Conservation (phyloP, 1,140 invertebrate species). For the Parasteatoda tepidariorum region DNA sequence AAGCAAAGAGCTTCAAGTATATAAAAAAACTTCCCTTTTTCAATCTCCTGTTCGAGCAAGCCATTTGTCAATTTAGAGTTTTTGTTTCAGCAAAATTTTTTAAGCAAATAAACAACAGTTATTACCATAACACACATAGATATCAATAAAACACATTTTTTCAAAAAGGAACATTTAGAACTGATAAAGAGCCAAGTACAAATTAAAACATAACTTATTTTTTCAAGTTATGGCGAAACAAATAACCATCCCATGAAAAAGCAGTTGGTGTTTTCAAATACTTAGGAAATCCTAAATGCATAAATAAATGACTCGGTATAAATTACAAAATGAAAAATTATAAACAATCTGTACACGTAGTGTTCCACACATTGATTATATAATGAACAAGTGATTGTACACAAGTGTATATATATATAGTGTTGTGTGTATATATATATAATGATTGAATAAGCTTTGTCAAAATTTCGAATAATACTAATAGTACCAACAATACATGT, state of each 20-base stretch:
- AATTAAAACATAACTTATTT: background rate
- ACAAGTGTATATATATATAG: constrained; percentile 51
- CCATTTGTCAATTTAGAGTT: background rate
- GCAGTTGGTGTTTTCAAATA: too few relatives aligned
- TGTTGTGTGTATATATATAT: constrained; percentile 29
- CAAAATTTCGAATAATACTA: constrained; percentile 29
- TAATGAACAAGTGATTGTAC: constrained; percentile 58
- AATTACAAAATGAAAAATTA: constrained; percentile 18
- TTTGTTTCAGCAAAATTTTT: too few relatives aligned
- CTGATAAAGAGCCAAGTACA: background rate
- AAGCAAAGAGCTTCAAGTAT: constrained; percentile 38
- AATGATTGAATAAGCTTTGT: constrained; percentile 36
- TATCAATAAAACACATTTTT: background rate
- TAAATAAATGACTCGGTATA: constrained; percentile 23
- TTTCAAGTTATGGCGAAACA: background rate
- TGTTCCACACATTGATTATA: constrained; percentile 45
- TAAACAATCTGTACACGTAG: constrained; percentile 48
- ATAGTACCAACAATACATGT: constrained; percentile 45
- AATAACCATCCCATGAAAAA: too few relatives aligned
- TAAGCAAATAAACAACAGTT: constrained; percentile 14
- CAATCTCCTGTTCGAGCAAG: background rate
- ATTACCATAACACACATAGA: background rate
- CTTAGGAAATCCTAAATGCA: background rate
- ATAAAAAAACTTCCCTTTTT: constrained; percentile 9
- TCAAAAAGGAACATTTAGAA: constrained; percentile 1